Conservation (phyloP, 1,140 invertebrate species). For the Drosophila mayri region DNA sequence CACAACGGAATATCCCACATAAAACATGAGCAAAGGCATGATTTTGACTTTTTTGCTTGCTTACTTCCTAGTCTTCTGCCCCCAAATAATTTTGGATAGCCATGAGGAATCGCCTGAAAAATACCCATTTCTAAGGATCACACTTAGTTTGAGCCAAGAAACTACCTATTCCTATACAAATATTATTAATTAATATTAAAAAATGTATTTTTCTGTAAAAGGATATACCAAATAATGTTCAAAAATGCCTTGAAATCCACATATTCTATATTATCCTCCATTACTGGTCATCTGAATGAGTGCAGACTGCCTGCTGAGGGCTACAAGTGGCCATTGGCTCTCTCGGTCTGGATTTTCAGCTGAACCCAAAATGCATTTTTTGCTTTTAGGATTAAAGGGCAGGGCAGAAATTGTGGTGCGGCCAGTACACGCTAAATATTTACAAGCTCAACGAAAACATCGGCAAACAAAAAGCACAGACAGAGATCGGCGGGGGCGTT, state of each 20-base stretch:
- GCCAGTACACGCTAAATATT: constrained; percentile 59
- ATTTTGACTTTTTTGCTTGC: constrained; percentile 68
- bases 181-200: neutral
- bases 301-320: constrained; percentile 68
- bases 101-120: neutral
- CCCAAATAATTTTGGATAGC: neutral
- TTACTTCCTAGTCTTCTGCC: constrained; percentile 19
- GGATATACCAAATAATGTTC: neutral
- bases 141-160: neutral
- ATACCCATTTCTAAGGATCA: neutral
- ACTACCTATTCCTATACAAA: neutral
- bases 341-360: constrained; percentile 16
- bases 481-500: constrained; percentile 22
- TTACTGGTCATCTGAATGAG: constrained; percentile 12
- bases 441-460: constrained; percentile 45
- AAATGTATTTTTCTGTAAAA: too few species aligned
- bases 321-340: constrained; percentile 73
- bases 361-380: constrained; percentile 24
- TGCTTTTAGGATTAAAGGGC: constrained; percentile 67
- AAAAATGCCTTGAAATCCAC: neutral
- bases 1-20: constrained; percentile 73
- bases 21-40: constrained; percentile 73
- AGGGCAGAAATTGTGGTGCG: constrained; percentile 43
- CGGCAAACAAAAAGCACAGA: constrained; percentile 34
- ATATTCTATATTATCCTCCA: neutral